Base-by-base conservation (phyloP, 2,113 vertebrate species). In the Melanostigma gelatinosum region DNA sequence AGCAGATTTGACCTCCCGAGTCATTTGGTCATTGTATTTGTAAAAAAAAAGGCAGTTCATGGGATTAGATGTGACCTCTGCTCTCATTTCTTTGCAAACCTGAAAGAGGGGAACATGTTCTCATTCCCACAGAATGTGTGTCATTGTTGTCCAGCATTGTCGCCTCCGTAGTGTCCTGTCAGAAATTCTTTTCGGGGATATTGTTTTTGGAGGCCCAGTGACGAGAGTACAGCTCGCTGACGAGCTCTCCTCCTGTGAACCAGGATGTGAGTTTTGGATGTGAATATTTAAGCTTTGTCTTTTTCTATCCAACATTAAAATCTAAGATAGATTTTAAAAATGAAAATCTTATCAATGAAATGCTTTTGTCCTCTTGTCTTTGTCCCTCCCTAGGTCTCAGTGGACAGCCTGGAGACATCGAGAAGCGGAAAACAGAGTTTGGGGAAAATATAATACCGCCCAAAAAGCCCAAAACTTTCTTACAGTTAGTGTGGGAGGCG, bases 391-490 rank as follows among this genome's bases (percentile, higher is more conserved):
- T 89, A 99, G 98, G 97, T 95, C 95, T 99, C 95, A 97, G 96
- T 90, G 98, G 98, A 94, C 97, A 97, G 87, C 97, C 96, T 87
- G 92, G 95, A 93, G 98, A 99, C 94, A 97, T 99, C 85, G 97
- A 98, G 88, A 98, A 97, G 94, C 96, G 98, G 96, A 96, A 97
- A 97, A 92, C 94, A 94, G 95, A 90, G 88, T 99, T 97, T 96
- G 98, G 98, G 93, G 93, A 96, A 93, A 99, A 99, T 94, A 93
- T 97, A 93, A 99, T 99, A 98, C 98, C 98, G 94, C 98, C 98
- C 93, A 99, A 99, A 97, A 99, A 99, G 96, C 96, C 98, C 96
- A 99, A 99, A 98, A 99, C 98, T 64, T 99, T 99, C 96, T 97
- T 99, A 96, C 98, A 99, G 66, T 98, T 99, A 99, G 97, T 99